Base-by-base conservation (phyloP, 2,113 vertebrate species). In the Nannospalax galili region DNA sequence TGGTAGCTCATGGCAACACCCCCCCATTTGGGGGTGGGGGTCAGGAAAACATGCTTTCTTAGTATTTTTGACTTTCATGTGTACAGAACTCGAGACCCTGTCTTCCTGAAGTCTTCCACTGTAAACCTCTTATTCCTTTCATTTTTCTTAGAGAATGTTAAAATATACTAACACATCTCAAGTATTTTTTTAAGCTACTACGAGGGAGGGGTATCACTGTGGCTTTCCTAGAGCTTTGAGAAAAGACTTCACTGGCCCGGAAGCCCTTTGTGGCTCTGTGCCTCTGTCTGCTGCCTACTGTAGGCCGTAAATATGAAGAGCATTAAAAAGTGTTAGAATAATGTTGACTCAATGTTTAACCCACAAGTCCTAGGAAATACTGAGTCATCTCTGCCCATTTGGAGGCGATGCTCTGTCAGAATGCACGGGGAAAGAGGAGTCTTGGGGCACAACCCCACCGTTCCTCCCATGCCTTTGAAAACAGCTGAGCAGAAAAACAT, bases 151-250 rank as follows among this genome's bases (percentile, higher is more conserved):
- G 42, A 72, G 86, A 96, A 67, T 35, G 67, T 74, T 91, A 72
- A 89, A 88, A 80, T 62, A 65, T 56, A 82, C 45, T 70, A 74
- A 62, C 89, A 58, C 40, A 35, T 80, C 88, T 97, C 58, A 67
- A 52, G 40, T 52, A 64, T 32, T 65, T 64, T 32, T 91, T 78
- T 62, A 35, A 62, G 88, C 79, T 67, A 20, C 70, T 40, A 45
- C 1, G 62, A 78, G 58, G 62, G 91, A 60, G 97, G 95, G 96
- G 97, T 96, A 97, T 93, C 79, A 74, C 37, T 92, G 90, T 91
- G 96, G 87, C 95, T 98, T 98, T 97, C 95, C 94, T 65, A 62
- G 70, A 64, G 79, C 91, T 93, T 35, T 22, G 85, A 86, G 84
- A 78, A 90, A 92, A 65, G 78, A 26, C 69, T 93, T 84, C n/a